phyloP scores from a whole-genome alignment of 1,140 invertebrate genomes.

The Drosophila azteca region DNA sequence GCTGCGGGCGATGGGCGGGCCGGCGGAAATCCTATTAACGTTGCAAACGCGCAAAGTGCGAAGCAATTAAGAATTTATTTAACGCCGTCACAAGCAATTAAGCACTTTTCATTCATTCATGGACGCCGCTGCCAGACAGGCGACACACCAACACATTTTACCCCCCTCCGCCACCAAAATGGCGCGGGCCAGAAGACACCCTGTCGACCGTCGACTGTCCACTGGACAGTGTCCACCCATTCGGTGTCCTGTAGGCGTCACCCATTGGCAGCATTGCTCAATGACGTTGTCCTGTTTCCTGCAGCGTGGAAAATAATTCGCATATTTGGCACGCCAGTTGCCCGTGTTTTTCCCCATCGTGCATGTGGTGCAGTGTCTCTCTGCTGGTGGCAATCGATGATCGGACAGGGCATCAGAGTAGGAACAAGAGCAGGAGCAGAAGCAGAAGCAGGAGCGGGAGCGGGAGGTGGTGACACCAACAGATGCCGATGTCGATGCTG shows the following conservation, averaged over 20 bases:
- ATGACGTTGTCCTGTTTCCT: constrained; percentile 47
- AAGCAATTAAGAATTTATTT: constrained; percentile 84
- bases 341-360: constrained; percentile 57
- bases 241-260: background rate
- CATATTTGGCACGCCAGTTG: constrained; percentile 77
- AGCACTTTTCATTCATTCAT: constrained; percentile 83
- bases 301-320: constrained; percentile 69
- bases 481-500: background rate
- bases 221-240: background rate
- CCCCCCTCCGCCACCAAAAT: constrained; percentile 46
- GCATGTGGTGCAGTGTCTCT: constrained; percentile 35
- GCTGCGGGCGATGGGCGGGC: constrained; percentile 24
- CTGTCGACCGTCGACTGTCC: too few species aligned
- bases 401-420: constrained; percentile 52
- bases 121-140: constrained; percentile 26
- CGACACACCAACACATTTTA: constrained; percentile 61
- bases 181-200: constrained; percentile 5
- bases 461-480: constrained; percentile 10
- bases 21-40: constrained; percentile 78
- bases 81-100: constrained; percentile 84
- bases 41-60: constrained; percentile 83
- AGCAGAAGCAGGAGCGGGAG: constrained; percentile 6
- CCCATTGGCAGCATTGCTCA: constrained; percentile 5
- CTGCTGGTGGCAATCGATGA: constrained; percentile 64
- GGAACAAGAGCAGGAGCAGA: background rate